These are phyloP conservation scores for Agrotis clavis DNA, from an alignment of 2,888 invertebrate species.

Conservation along the genomic window DNA sequence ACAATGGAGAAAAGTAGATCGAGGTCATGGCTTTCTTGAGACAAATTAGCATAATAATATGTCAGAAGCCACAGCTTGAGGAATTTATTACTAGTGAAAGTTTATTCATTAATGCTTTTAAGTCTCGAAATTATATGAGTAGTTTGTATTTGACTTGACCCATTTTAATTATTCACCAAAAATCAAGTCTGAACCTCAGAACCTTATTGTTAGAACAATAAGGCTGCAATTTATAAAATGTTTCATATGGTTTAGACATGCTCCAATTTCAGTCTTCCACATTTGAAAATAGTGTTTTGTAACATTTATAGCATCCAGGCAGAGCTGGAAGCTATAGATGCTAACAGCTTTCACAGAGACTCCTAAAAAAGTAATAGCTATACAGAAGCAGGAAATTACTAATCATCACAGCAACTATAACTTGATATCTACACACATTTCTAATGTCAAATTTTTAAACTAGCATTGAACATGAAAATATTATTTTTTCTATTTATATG, in stretches of 20 bases:
- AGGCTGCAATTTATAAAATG: too few relatives aligned
- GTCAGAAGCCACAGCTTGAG: neutral
- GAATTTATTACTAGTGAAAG: conserved; percentile 1
- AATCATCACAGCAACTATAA: conserved; percentile 1
- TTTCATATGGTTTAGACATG: too few relatives aligned
- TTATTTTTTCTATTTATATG: too few relatives aligned
- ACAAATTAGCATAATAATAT: conserved; percentile 32
- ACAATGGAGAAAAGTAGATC: conserved; percentile 33
- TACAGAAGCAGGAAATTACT: neutral
- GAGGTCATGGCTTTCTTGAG: conserved; percentile 19
- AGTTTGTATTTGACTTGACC: neutral
- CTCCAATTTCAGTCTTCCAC: too few relatives aligned
- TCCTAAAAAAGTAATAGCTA: neutral
- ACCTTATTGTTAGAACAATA: too few relatives aligned
- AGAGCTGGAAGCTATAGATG: too few relatives aligned
- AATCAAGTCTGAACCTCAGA: neutral
- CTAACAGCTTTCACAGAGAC: neutral
- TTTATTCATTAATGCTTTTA: neutral
- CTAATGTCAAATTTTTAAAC: neutral
- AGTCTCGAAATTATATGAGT: neutral
- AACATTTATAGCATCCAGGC: too few relatives aligned
- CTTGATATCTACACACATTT: neutral
- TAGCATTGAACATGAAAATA: neutral
- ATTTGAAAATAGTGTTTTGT: too few relatives aligned
- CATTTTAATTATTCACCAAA: neutral